A percentile compares a stretch with the other conserved stretches of the same genome.
phyloP scores from a whole-genome alignment of 2,888 invertebrate genomes.

The Euplexia lucipara region DNA sequence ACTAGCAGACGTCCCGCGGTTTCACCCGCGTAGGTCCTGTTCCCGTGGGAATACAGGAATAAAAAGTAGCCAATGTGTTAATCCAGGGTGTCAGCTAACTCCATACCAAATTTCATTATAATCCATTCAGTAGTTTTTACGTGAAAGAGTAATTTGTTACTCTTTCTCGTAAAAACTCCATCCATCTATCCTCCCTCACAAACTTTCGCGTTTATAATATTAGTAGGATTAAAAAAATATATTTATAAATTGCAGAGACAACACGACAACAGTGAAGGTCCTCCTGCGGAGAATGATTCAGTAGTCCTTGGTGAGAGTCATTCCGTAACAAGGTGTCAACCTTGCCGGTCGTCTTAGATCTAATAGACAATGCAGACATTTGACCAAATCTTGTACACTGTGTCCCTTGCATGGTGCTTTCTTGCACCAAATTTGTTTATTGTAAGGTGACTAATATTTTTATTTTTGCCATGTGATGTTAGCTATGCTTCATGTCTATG shows the following conservation, averaged over 20 bases:
- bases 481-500: slow-evolving; percentile 30
- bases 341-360: slow-evolving; percentile 88
- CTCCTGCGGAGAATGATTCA: slow-evolving; percentile 92
- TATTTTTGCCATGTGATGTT: slow-evolving; percentile 53
- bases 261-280: slow-evolving; percentile 93
- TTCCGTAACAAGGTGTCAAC: slow-evolving; percentile 92
- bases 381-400: slow-evolving; percentile 35
- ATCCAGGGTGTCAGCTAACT: no score
- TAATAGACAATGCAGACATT: slow-evolving; percentile 29
- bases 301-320: slow-evolving; percentile 93
- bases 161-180: no score
- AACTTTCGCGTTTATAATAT: no score
- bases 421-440: slow-evolving; percentile 21
- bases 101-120: no score
- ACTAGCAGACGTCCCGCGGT: no score
- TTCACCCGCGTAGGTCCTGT: no score
- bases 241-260: slow-evolving; percentile 92
- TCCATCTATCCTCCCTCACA: no score
- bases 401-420: slow-evolving; percentile 41
- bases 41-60: no score
- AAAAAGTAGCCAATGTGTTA: no score
- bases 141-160: no score
- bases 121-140: no score
- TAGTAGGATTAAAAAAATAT: no score
- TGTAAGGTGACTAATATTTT: slow-evolving; percentile 34